A percentile compares a stretch with the other conserved stretches of the same genome.
Evolutionary conservation across 2,888 invertebrate genomes (phyloP).

Genomic region (Drosophila percnosoma): DNA sequence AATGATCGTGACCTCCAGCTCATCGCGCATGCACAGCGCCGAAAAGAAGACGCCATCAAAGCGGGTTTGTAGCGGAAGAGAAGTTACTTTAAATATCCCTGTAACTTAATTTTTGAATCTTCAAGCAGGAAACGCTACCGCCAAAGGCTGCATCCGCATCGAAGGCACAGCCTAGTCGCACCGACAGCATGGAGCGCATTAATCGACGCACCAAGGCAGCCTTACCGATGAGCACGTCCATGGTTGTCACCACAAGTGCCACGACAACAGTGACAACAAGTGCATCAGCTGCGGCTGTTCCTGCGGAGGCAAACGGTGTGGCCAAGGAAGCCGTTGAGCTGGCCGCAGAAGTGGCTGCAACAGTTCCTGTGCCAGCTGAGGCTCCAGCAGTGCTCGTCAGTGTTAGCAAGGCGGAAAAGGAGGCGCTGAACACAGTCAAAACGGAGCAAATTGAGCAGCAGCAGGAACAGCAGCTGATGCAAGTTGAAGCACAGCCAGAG

Average conservation of each 20-base stretch:
- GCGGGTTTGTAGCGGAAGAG: slow-evolving; percentile 67
- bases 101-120: not conserved
- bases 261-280: slow-evolving; percentile 26
- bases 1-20: slow-evolving; percentile 81
- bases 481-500: slow-evolving; percentile 60
- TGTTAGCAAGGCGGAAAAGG: slow-evolving; percentile 84
- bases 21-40: slow-evolving; percentile 80
- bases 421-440: slow-evolving; percentile 84
- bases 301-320: slow-evolving; percentile 55
- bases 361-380: slow-evolving; percentile 20
- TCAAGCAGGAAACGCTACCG: slow-evolving; percentile 63
- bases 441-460: slow-evolving; percentile 74
- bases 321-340: slow-evolving; percentile 44
- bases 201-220: slow-evolving; percentile 57
- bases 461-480: slow-evolving; percentile 19
- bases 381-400: slow-evolving; percentile 11
- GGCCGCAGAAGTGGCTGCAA: slow-evolving; percentile 30
- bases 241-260: slow-evolving; percentile 58
- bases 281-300: slow-evolving; percentile 19
- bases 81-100: not conserved
- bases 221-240: slow-evolving; percentile 74
- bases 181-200: slow-evolving; percentile 68
- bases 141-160: slow-evolving; percentile 71
- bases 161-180: slow-evolving; percentile 65
- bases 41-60: slow-evolving; percentile 83